Evolutionary conservation across 2,797 vertebrate genomes (phyloP).

Genomic region (Rhincodon typus): DNA sequence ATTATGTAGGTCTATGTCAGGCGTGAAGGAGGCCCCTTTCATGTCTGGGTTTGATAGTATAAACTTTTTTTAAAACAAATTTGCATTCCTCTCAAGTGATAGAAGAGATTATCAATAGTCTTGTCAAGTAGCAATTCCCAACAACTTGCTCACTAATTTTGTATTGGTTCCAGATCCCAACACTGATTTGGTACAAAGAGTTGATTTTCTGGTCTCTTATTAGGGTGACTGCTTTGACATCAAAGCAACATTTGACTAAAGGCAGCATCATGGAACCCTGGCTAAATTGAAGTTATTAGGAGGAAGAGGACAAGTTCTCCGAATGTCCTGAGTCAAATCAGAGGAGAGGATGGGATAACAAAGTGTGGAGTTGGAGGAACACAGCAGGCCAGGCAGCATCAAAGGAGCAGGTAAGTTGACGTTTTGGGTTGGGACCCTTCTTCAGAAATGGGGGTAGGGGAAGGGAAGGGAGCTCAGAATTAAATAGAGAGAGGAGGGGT

Average conservation of each 20-base stretch:
- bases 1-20: neutral
- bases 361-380: too few relatives aligned
- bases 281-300: neutral
- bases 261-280: neutral
- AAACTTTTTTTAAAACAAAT: neutral
- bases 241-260: neutral
- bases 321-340: neutral
- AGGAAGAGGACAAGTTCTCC: neutral
- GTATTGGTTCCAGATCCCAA: neutral
- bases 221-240: neutral
- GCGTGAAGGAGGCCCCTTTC: neutral
- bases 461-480: too few relatives aligned
- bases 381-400: too few relatives aligned
- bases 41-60: too few relatives aligned
- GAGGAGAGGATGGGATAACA: neutral
- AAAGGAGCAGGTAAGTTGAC: too few relatives aligned
- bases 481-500: too few relatives aligned
- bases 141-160: neutral
- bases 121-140: neutral
- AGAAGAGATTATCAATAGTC: neutral
- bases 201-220: neutral
- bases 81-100: neutral
- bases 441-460: too few relatives aligned
- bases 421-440: too few relatives aligned
- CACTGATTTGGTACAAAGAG: neutral